Conservation (phyloP, 2,888 invertebrate species). For the Caenorhabditis parvicauda region DNA sequence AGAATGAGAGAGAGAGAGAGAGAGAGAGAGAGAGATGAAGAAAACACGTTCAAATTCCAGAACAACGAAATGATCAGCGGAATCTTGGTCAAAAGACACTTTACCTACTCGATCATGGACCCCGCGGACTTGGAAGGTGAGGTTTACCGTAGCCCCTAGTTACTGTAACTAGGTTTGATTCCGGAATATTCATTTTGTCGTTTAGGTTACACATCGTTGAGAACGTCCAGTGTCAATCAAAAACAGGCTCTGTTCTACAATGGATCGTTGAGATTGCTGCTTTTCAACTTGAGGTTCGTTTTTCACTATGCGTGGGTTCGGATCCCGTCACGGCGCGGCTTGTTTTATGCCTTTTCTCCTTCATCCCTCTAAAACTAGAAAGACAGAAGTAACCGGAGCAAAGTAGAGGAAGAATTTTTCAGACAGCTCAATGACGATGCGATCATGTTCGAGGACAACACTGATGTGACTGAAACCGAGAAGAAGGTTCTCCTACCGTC, state of each 20-base stretch:
- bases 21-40: too few relatives aligned
- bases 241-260: conserved; percentile 85
- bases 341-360: too few relatives aligned
- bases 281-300: conserved; percentile 64
- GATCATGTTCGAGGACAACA: conserved; percentile 23
- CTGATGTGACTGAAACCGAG: too few relatives aligned
- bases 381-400: too few relatives aligned
- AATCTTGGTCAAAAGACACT: conserved; percentile 91
- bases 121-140: conserved; percentile 76
- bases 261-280: conserved; percentile 71
- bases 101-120: conserved; percentile 91
- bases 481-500: too few relatives aligned
- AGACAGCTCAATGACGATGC: conserved; percentile 44
- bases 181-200: background rate
- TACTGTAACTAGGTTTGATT: background rate
- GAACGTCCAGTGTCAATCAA: conserved; percentile 87
- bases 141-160: background rate
- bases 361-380: too few relatives aligned
- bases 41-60: conserved; percentile 10
- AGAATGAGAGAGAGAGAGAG: background rate
- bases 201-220: conserved; percentile 90
- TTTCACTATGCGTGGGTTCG: too few relatives aligned
- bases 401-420: too few relatives aligned
- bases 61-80: conserved; percentile 82
- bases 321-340: too few relatives aligned